phyloP scores from a whole-genome alignment of 2,113 vertebrate genomes.

The Pachypanchax playfairii region DNA sequence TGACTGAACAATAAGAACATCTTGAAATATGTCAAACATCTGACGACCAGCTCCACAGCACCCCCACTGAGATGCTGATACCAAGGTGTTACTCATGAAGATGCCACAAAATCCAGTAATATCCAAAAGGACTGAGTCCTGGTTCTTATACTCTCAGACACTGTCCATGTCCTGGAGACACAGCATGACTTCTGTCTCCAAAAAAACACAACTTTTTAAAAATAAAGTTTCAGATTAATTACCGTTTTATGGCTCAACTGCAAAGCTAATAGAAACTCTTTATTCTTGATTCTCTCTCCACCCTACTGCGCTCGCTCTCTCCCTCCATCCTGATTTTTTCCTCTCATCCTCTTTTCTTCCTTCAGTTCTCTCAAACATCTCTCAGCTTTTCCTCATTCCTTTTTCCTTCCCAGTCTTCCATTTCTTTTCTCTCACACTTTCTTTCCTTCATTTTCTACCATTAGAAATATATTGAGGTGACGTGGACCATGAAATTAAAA shows the following conservation, averaged over 20 bases:
- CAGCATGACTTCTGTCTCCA: too few species aligned
- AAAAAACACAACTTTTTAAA: slow-evolving; percentile 42
- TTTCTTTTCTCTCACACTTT: neutral
- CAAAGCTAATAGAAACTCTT: slow-evolving; percentile 66
- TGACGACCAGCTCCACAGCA: too few species aligned
- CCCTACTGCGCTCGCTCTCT: slow-evolving; percentile 3
- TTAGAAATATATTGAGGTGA: slow-evolving; percentile 76
- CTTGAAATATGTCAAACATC: too few species aligned
- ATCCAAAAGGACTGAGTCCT: too few species aligned
- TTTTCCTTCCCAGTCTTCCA: neutral
- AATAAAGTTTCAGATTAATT: slow-evolving; percentile 71
- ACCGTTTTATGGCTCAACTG: slow-evolving; percentile 61
- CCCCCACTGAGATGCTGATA: too few species aligned
- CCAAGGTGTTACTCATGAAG: too few species aligned
- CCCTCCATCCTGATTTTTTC: neutral
- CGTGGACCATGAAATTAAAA: slow-evolving; percentile 83
- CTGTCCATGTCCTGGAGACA: too few species aligned
- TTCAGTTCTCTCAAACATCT: slow-evolving; percentile 13
- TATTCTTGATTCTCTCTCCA: slow-evolving; percentile 27
- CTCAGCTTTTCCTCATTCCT: neutral
- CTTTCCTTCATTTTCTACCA: slow-evolving; percentile 36
- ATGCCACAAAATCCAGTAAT: too few species aligned
- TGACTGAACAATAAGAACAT: too few species aligned
- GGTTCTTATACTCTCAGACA: too few species aligned
- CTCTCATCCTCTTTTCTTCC: slow-evolving; percentile 9